Evolutionary conservation across 2,797 vertebrate species (phyloP), one percentile per base, ranked within the genome.

Genomic region (Coranthus polyacanthus): DNA sequence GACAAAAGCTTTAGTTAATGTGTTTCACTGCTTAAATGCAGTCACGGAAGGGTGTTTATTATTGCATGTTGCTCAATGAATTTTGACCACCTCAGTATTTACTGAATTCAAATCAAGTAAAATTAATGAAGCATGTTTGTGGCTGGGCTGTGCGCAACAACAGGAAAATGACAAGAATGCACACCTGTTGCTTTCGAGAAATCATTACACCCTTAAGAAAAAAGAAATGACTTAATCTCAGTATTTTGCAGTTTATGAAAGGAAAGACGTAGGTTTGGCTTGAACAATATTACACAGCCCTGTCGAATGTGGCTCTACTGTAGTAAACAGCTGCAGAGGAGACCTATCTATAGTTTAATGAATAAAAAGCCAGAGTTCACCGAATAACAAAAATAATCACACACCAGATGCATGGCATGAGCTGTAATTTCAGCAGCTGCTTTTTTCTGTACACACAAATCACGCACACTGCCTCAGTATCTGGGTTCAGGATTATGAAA

Each of bases 291-390:
- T 58, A 55, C 61, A 74, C 75, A 84, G 75, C 71, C 68, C 58
- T 68, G 54, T 82, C 75, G 78, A 68, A 84, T 79, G 78, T 72
- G 67, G 57, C 73, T 82, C 45, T 26, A 1, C 47, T 63, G 65
- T 67, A 76, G 84, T 78, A 82, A 82, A 56, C 2, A 51, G 65
- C 73, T 75, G 21, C 72, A 59, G 66, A 68, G 65, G n/a, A 56
- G n/a, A 70, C 59, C 59, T 69, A 72, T 74, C 29, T 87, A 49
- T 60, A 50, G 56, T 75, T 63, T 75, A 74, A 83, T 66, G 62
- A 72, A 58, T 69, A 54, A 70, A 77, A 81, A 81, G 72, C 54
- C 77, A 75, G 61, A 84, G 72, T 78, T 79, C 75, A 79, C 26
- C n/a, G 34, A 65, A 74, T 57, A 63, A 72, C 58, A 78, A 57